Evolutionary conservation across 2,113 vertebrate genomes (phyloP).

Genomic region (Geococcyx californianus): DNA sequence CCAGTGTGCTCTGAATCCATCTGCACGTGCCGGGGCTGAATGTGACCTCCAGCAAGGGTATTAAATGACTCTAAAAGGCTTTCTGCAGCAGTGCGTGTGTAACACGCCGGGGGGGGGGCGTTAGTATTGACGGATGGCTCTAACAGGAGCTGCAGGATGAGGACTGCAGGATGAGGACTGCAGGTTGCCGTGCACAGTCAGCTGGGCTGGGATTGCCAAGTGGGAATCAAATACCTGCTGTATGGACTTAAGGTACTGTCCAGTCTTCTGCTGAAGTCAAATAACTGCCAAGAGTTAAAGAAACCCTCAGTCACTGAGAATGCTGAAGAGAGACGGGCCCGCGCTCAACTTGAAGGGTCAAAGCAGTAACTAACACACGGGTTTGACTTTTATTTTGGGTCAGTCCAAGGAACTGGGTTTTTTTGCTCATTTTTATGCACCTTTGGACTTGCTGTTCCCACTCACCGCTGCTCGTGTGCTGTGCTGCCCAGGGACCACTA

Average conservation of each 20-base stretch:
- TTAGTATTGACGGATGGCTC: not conserved
- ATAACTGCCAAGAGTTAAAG: not conserved
- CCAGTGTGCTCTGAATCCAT: accelerated
- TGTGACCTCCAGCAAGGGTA: not conserved
- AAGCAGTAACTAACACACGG: accelerated
- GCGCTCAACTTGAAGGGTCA: not conserved
- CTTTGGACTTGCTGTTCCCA: not conserved
- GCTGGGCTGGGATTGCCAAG: not conserved
- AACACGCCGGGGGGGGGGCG: accelerated
- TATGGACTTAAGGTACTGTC: accelerated
- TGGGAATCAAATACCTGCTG: not conserved
- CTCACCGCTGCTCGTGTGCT: not conserved
- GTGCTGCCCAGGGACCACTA: not conserved
- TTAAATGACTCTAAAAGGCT: not conserved
- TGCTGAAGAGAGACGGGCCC: not conserved
- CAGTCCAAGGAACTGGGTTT: accelerated
- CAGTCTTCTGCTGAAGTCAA: not conserved
- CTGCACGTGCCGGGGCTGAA: accelerated
- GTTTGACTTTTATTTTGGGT: not conserved
- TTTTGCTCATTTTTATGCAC: not conserved
- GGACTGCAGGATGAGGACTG: not conserved
- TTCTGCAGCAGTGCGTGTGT: not conserved
- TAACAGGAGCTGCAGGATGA: not conserved
- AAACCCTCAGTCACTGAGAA: not conserved
- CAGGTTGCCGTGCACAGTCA: accelerated